These are phyloP conservation scores for Tortricodes alternella DNA, from an alignment of 2,888 invertebrate species.

Conservation along the genomic window DNA sequence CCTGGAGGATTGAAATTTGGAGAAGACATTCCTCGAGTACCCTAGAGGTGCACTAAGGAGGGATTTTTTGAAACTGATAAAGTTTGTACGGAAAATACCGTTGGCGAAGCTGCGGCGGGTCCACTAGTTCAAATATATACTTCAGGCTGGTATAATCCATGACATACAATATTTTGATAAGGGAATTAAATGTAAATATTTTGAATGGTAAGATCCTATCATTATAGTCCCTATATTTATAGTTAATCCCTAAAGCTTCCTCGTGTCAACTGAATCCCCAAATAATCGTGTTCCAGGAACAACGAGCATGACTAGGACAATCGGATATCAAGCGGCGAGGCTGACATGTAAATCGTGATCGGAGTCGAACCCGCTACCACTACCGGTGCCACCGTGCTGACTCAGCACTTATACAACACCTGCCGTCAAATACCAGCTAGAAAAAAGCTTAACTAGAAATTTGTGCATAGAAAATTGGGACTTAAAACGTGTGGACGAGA, in stretches of 20 bases:
- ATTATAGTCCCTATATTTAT: constrained; percentile 15
- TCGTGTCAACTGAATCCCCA: constrained; percentile 45
- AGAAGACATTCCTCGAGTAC: too few species aligned
- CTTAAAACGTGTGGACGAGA: neutral
- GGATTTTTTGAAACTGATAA: too few species aligned
- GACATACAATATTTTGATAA: neutral
- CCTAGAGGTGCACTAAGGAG: too few species aligned
- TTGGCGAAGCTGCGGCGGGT: too few species aligned
- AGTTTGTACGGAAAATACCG: too few species aligned
- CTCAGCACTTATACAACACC: constrained; percentile 73
- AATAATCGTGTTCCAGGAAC: constrained; percentile 65
- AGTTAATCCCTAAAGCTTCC: constrained; percentile 1
- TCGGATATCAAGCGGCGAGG: constrained; percentile 78
- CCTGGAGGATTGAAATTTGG: too few species aligned
- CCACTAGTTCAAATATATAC: too few species aligned
- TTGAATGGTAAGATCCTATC: constrained; percentile 8
- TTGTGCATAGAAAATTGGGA: neutral
- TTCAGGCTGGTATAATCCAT: too few species aligned
- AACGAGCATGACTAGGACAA: constrained; percentile 64
- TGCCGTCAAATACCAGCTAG: constrained; percentile 48
- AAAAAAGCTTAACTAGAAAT: neutral
- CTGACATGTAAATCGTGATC: constrained; percentile 82
- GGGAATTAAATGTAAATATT: neutral
- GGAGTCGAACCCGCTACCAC: constrained; percentile 74
- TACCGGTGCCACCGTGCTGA: constrained; percentile 79